Percentiles rank a stretch among this genome's conserved stretches.
phyloP scores from a whole-genome alignment of 2,888 invertebrate genomes.

The Patella ulyssiponensis region DNA sequence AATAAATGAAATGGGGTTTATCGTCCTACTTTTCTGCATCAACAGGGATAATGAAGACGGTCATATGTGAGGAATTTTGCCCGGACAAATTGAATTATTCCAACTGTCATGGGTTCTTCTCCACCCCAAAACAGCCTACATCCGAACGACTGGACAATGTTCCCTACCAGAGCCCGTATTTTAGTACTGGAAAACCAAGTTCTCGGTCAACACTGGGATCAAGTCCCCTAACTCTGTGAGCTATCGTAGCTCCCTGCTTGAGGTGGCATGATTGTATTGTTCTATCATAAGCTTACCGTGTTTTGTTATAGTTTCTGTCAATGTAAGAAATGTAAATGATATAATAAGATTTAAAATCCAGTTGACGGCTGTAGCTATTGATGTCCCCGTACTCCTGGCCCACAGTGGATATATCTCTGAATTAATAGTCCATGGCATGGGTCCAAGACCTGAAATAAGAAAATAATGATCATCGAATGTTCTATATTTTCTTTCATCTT shows the following conservation, averaged over 20 bases:
- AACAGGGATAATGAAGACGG: background rate
- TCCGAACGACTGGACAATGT: too few species aligned
- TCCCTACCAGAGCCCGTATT: too few species aligned
- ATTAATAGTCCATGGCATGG: conserved; percentile 77
- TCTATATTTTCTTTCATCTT: too few species aligned
- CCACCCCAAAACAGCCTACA: too few species aligned
- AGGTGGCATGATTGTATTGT: too few species aligned
- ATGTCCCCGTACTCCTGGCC: conserved; percentile 74
- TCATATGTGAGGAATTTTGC: background rate
- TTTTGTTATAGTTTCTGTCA: conserved; percentile 72
- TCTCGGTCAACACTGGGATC: too few species aligned
- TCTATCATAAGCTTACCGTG: conserved; percentile 67
- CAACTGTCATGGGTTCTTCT: too few species aligned
- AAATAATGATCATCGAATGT: background rate
- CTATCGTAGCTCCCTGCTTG: too few species aligned
- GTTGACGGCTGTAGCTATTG: conserved; percentile 74
- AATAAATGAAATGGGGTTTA: background rate
- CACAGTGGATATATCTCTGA: conserved; percentile 76
- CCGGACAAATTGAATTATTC: background rate
- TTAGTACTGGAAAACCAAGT: too few species aligned
- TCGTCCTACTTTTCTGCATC: background rate
- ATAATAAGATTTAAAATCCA: conserved; percentile 76
- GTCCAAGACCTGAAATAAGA: conserved; percentile 73
- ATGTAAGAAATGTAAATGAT: conserved; percentile 74
- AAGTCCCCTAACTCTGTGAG: too few species aligned